Percentiles rank a stretch among this genome's conserved stretches.
Conservation (phyloP, 2,888 invertebrate species). For the Ernsta delagoae region DNA sequence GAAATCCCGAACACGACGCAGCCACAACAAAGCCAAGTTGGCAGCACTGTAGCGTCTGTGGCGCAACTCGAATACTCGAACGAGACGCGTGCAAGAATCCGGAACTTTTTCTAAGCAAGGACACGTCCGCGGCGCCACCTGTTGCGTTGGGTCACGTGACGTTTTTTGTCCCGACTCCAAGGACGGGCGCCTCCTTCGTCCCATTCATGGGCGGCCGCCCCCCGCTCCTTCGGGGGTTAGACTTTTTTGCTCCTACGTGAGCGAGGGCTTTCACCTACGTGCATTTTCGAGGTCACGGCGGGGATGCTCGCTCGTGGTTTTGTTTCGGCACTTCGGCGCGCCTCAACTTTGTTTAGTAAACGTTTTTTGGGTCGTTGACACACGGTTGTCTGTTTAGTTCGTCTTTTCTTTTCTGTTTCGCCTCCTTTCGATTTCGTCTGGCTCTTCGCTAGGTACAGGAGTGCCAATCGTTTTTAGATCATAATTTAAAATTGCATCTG, state of each 20-base stretch:
- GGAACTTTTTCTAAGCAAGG: slow-evolving; percentile 77
- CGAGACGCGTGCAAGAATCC: slow-evolving; percentile 45
- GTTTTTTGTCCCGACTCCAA: slow-evolving; percentile 83
- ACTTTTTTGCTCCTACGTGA: slow-evolving; percentile 82
- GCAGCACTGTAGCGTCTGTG: background rate
- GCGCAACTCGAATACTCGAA: background rate
- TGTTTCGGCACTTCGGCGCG: slow-evolving; percentile 67
- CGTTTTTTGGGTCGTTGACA: slow-evolving; percentile 28
- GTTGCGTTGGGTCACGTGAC: slow-evolving; percentile 82
- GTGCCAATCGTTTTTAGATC: background rate
- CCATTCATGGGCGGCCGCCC: slow-evolving; percentile 80
- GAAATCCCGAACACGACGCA: background rate
- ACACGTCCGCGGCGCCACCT: slow-evolving; percentile 81
- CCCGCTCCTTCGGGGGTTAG: slow-evolving; percentile 78
- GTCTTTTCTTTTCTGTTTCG: too few relatives aligned
- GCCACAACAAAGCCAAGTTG: background rate
- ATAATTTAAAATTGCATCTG: too few relatives aligned
- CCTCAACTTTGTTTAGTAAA: slow-evolving; percentile 59
- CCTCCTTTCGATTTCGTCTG: background rate
- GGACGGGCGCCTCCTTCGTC: slow-evolving; percentile 83
- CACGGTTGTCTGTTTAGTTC: background rate
- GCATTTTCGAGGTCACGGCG: slow-evolving; percentile 80
- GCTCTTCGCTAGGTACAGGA: background rate
- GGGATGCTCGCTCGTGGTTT: slow-evolving; percentile 77
- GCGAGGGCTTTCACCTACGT: slow-evolving; percentile 84